Evolutionary conservation across 2,888 invertebrate genomes (phyloP), one percentile per base, ranked within the genome.

Genomic region (Cryptus viduatorius): DNA sequence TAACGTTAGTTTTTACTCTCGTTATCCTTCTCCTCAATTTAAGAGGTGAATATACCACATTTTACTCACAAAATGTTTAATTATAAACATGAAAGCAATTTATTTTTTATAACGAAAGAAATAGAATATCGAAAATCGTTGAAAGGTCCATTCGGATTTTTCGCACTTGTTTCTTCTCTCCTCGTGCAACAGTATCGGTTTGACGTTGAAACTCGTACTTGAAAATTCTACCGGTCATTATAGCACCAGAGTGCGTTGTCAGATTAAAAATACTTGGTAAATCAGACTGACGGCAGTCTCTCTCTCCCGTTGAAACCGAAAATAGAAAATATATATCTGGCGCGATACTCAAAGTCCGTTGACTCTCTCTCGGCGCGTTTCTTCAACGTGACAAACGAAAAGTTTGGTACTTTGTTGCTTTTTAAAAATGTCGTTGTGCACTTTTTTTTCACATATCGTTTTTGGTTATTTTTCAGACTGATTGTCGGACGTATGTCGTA

Each of bases 11-110:
- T 61, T 48, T 90, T 50, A 86, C 86, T 67, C 73, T 90, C 72
- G 69, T 89, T 59, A 85, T 91, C 71, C 73, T 89, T 61, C 71
- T 91, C 82, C 85, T 91, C 84, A 88, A 88, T 86, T 84, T 80
- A 79, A 88, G 90, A 92, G 91, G 91, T 90, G 83, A 78, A 37
- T 79, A 69, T 59, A 42, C 1, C 16, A 31, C 46, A 59, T 1
- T n/a, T 46, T 16, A 16, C 5, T 29, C 16, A 31, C 5, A 19
- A 44, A 29, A 37, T 16, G 8, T 12, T 37, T 7, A 5, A 37
- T 37, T 37, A 37, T 4, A 37, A 37, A 7, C 8, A 4, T 37
- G 0, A 37, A 37, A 37, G 37, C 4, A 2, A 37, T 24, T 24
- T 24, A 3, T 24, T 24, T 24, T 24, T 24, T 1, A 24, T 24